Conservation (phyloP, 2,797 vertebrate species). For the Chelon auratus region DNA sequence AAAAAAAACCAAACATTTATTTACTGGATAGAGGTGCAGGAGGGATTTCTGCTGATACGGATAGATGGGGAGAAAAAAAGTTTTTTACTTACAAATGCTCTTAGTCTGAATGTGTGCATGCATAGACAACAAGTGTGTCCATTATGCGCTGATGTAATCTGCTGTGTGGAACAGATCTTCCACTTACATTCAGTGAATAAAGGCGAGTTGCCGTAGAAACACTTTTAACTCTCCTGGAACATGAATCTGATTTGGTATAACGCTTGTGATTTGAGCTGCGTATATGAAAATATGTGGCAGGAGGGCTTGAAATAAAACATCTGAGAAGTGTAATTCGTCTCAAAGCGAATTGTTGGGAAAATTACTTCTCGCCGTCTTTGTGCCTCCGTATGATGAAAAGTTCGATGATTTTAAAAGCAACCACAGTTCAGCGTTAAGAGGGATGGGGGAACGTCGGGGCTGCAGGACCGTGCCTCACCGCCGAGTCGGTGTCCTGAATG, state of each 20-base stretch:
- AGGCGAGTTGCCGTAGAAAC: constrained; percentile 22
- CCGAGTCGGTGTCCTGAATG: constrained; percentile 13
- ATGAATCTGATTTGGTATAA: constrained; percentile 11
- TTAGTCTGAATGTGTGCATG: background rate
- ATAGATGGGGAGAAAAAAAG: background rate
- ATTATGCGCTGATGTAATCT: constrained; percentile 36
- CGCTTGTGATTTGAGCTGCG: constrained; percentile 1
- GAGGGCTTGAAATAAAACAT: background rate
- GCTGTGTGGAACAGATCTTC: constrained; percentile 33
- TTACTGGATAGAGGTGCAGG: background rate
- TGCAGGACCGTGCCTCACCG: constrained; percentile 4
- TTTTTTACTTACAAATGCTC: too few species aligned
- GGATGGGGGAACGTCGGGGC: background rate
- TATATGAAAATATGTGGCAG: background rate
- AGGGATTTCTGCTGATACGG: constrained; percentile 35
- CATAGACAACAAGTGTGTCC: constrained; percentile 3
- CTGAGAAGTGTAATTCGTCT: background rate
- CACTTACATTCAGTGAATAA: constrained; percentile 31
- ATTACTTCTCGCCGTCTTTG: too few species aligned
- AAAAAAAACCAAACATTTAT: background rate
- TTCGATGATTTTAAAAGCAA: background rate
- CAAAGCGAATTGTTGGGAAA: background rate
- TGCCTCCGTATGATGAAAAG: background rate
- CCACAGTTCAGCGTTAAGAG: background rate
- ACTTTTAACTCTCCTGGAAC: constrained; percentile 28